phyloP scores from a whole-genome alignment of 1,140 invertebrate species.

The Camponotus vicinus region DNA sequence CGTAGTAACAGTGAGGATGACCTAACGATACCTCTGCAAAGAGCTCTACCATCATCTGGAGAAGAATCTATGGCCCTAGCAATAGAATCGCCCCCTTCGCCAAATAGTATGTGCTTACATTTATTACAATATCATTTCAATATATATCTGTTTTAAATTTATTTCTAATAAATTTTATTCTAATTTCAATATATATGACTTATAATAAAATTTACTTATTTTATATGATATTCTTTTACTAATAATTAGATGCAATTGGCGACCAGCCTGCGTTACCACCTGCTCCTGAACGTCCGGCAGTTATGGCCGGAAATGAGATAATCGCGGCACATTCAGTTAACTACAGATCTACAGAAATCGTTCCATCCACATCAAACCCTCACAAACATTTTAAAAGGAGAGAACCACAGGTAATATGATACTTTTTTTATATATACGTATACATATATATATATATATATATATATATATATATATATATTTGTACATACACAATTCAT shows the following conservation, averaged over 20 bases:
- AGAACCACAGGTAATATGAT: constrained; percentile 76
- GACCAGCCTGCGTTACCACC: constrained; percentile 84
- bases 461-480: neutral
- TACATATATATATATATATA: neutral
- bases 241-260: constrained; percentile 60
- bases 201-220: constrained; percentile 8
- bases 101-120: constrained; percentile 73
- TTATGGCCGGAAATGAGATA: constrained; percentile 88
- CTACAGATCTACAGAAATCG: constrained; percentile 83
- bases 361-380: constrained; percentile 85
- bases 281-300: constrained; percentile 82
- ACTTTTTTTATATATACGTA: neutral
- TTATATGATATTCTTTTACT: neutral
- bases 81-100: constrained; percentile 77
- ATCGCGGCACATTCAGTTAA: constrained; percentile 79
- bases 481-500: neutral
- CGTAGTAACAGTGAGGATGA: constrained; percentile 79
- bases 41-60: constrained; percentile 78
- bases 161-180: neutral
- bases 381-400: constrained; percentile 80
- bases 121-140: neutral
- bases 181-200: neutral
- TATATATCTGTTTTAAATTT: constrained; percentile 7
- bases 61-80: constrained; percentile 79
- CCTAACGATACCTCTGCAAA: constrained; percentile 73